These are phyloP conservation scores for Stenoptilia bipunctidactyla DNA, from an alignment of 2,888 invertebrate species.

Conservation along the genomic window DNA sequence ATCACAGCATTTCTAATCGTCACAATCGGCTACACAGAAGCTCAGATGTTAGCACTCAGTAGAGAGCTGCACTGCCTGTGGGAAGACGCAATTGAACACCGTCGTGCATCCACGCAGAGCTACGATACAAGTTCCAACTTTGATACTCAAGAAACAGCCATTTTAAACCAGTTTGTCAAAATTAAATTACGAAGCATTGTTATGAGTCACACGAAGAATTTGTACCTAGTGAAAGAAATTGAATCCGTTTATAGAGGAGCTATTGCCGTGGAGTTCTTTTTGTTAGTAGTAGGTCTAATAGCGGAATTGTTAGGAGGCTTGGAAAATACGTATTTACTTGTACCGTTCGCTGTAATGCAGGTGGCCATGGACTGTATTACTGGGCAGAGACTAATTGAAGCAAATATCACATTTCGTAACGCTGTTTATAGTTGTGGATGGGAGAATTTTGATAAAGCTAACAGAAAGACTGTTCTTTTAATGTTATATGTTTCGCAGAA, in stretches of 20 bases:
- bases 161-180: constrained; percentile 17
- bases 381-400: constrained; percentile 41
- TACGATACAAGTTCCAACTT: constrained; percentile 5
- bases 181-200: constrained; percentile 20
- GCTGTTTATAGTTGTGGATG: constrained; percentile 41
- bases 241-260: constrained; percentile 23
- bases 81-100: constrained; percentile 24
- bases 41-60: constrained; percentile 33
- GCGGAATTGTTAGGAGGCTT: constrained; percentile 28
- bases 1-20: constrained; percentile 30
- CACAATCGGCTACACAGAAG: constrained; percentile 33
- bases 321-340: constrained; percentile 29
- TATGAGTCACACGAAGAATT: constrained; percentile 20
- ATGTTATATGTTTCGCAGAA: constrained; percentile 39
- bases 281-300: constrained; percentile 23
- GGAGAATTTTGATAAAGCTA: constrained; percentile 37
- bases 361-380: constrained; percentile 35
- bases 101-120: no score
- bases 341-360: constrained; percentile 27
- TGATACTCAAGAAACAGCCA: background rate
- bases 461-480: constrained; percentile 33
- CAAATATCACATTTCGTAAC: constrained; percentile 26
- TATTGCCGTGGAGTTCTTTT: constrained; percentile 26
- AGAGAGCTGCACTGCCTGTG: constrained; percentile 30
- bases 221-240: constrained; percentile 20